Conservation (phyloP, 1,140 invertebrate species). For the Telenomus remus region DNA sequence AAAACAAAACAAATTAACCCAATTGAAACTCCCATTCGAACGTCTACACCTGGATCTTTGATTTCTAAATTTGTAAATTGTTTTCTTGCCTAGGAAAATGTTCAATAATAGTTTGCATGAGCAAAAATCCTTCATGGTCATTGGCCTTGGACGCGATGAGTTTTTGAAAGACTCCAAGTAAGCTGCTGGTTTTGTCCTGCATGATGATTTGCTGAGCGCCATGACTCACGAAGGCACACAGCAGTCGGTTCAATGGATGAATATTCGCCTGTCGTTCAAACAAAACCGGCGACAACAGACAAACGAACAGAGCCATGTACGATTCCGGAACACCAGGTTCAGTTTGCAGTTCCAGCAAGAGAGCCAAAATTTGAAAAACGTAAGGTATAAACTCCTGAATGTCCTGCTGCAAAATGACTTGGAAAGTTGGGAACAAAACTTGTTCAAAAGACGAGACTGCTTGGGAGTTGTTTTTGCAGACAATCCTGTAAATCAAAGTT, state of each 20-base stretch:
- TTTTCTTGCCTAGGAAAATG: slow-evolving; percentile 76
- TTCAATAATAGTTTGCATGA: slow-evolving; percentile 90
- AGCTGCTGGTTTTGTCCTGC: slow-evolving; percentile 83
- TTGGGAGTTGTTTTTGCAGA: slow-evolving; percentile 86
- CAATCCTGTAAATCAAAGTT: slow-evolving; percentile 75
- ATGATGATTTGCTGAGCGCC: slow-evolving; percentile 84
- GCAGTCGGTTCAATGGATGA: slow-evolving; percentile 89
- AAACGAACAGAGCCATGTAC: slow-evolving; percentile 93
- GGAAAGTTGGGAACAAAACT: slow-evolving; percentile 93
- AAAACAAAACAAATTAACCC: slow-evolving; percentile 23
- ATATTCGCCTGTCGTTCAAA: slow-evolving; percentile 96
- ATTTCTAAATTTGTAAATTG: no score
- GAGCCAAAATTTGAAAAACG: slow-evolving; percentile 96
- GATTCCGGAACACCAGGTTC: slow-evolving; percentile 80
- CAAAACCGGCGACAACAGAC: slow-evolving; percentile 88
- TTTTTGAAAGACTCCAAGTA: slow-evolving; percentile 97
- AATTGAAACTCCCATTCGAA: neutral
- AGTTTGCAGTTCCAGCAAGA: slow-evolving; percentile 89
- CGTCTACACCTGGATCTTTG: no score
- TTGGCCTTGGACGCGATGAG: slow-evolving; percentile 95
- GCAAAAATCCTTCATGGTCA: slow-evolving; percentile 96
- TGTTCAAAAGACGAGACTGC: slow-evolving; percentile 93
- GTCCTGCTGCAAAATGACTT: slow-evolving; percentile 94
- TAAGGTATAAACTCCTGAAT: slow-evolving; percentile 98
- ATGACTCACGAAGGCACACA: slow-evolving; percentile 89